Percentiles rank a stretch among this genome's conserved stretches.
Evolutionary conservation across 2,797 vertebrate genomes (phyloP).

Genomic region (Mallotus villosus): DNA sequence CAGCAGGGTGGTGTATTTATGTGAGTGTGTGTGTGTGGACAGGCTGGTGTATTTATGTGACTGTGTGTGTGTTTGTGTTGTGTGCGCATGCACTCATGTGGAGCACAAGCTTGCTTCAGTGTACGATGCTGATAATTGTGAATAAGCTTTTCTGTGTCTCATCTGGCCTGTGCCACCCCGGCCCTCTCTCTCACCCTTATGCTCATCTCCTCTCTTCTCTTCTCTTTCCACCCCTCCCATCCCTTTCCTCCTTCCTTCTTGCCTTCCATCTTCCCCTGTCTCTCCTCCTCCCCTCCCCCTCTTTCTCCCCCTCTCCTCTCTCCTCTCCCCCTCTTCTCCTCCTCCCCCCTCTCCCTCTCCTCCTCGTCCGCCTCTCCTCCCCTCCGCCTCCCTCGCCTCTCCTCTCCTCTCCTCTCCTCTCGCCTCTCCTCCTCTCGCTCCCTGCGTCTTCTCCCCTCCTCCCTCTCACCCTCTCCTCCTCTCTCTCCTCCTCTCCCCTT

Average conservation of each 20-base stretch:
- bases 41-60: constrained; percentile 13
- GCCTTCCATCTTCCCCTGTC: too few relatives aligned
- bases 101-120: neutral
- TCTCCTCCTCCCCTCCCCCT: too few relatives aligned
- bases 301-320: too few relatives aligned
- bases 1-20: too few relatives aligned
- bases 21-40: constrained; percentile 17
- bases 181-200: neutral
- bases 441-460: too few relatives aligned
- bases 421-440: neutral
- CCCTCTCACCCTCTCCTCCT: neutral
- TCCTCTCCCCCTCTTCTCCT: too few relatives aligned
- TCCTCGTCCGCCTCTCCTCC: too few relatives aligned
- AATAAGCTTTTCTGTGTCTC: neutral
- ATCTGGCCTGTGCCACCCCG: neutral
- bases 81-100: neutral
- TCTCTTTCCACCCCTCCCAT: neutral
- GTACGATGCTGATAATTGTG: neutral
- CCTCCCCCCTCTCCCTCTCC: too few relatives aligned
- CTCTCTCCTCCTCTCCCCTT: neutral
- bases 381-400: too few relatives aligned
- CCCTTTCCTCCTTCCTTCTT: neutral
- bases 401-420: too few relatives aligned
- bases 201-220: neutral
- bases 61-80: constrained; percentile 23